phyloP scores from a whole-genome alignment of 2,888 invertebrate genomes.

The Nephrocerus scutellatus region DNA sequence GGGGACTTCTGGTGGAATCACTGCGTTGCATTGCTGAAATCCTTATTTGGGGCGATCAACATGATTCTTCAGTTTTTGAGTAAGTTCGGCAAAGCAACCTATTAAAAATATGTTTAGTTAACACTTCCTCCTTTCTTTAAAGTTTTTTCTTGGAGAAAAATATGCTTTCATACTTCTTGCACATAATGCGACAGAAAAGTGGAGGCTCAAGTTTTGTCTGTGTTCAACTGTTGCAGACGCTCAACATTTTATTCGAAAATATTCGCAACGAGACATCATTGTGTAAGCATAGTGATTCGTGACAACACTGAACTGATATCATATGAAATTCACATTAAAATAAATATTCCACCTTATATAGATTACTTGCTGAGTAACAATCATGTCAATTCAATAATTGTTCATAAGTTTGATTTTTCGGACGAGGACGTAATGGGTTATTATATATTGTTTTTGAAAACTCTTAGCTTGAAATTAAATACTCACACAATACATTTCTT shows the following conservation, averaged over 20 bases:
- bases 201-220: constrained; percentile 91
- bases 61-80: constrained; percentile 99
- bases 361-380: constrained; percentile 99
- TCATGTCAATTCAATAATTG: constrained; percentile 98
- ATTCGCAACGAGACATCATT: constrained; percentile 97
- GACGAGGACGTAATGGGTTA: constrained; percentile 99
- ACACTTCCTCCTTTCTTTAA: constrained; percentile 38
- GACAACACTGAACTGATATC: no score
- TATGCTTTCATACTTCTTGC: constrained; percentile 95
- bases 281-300: constrained; percentile 85
- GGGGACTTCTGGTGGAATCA: constrained; percentile 92
- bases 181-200: constrained; percentile 95
- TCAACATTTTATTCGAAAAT: constrained; percentile 99
- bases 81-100: constrained; percentile 52
- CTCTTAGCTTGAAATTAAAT: constrained; percentile 93
- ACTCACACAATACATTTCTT: constrained; percentile 99
- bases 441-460: constrained; percentile 98
- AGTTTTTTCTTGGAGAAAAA: constrained; percentile 99
- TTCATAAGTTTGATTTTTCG: constrained; percentile 98
- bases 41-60: constrained; percentile 99
- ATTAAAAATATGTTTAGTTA: constrained; percentile 4
- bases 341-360: no score
- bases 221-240: constrained; percentile 93
- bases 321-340: no score
- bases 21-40: constrained; percentile 96